Percentiles rank a stretch among this genome's conserved stretches.
phyloP scores from a whole-genome alignment of 2,113 vertebrate genomes.

The Upupa epops region DNA sequence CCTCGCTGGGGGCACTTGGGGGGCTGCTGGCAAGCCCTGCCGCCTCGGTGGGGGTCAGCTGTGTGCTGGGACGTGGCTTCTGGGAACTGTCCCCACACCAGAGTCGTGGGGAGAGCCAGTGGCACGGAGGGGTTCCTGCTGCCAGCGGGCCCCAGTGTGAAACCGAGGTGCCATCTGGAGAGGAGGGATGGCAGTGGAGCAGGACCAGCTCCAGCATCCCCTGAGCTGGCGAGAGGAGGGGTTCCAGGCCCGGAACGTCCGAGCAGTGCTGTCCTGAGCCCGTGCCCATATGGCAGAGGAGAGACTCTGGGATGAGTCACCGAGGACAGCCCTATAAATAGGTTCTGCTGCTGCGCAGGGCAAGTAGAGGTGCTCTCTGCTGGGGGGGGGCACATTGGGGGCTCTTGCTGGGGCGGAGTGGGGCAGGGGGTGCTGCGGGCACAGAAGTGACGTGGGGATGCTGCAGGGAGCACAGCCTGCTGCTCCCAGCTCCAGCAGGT shows the following conservation, averaged over 20 bases:
- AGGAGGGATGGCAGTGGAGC: conserved; percentile 56
- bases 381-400: neutral
- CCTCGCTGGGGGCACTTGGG: no score
- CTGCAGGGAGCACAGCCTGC: neutral
- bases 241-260: conserved; percentile 60
- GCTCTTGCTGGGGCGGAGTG: conserved; percentile 9
- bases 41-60: no score
- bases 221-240: conserved; percentile 56
- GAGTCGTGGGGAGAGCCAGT: neutral
- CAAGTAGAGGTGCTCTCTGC: conserved; percentile 24
- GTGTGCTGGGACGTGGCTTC: no score
- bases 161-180: conserved; percentile 49
- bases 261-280: conserved; percentile 61
- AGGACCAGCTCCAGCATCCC: conserved; percentile 32
- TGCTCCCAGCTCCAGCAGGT: neutral
- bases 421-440: neutral
- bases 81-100: no score
- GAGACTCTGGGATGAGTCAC: conserved; percentile 34
- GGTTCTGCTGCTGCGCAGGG: conserved; percentile 26
- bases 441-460: neutral
- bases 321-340: conserved; percentile 21
- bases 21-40: no score
- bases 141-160: conserved; percentile 50
- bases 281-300: conserved; percentile 48
- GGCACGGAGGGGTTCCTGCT: conserved; percentile 11